phyloP scores from a whole-genome alignment of 2,797 vertebrate genomes.

The Coreius guichenoti region DNA sequence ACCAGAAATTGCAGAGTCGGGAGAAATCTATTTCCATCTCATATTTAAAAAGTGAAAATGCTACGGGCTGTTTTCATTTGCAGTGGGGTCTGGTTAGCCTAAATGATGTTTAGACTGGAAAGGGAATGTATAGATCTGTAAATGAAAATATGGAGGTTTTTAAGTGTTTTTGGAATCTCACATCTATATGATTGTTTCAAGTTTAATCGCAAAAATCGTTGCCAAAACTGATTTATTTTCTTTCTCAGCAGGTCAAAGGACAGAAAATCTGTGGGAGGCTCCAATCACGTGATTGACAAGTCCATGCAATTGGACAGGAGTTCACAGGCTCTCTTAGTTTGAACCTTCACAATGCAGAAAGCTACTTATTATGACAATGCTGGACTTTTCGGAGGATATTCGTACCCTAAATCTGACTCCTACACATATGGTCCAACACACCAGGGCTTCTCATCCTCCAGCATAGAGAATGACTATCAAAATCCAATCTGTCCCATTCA shows the following conservation, averaged over 20 bases:
- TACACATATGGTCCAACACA: slow-evolving; percentile 90
- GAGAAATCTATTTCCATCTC: neutral
- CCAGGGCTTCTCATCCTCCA: slow-evolving; percentile 87
- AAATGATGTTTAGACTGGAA: neutral
- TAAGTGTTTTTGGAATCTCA: neutral
- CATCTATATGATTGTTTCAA: neutral
- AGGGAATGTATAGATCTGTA: neutral
- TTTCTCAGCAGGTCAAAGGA: slow-evolving; percentile 75
- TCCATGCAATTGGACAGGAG: slow-evolving; percentile 93
- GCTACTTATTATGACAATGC: slow-evolving; percentile 97
- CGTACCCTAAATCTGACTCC: slow-evolving; percentile 92
- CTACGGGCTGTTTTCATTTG: neutral
- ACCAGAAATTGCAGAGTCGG: neutral
- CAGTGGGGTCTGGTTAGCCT: neutral
- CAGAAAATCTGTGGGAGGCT: slow-evolving; percentile 77
- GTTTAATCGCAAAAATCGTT: neutral
- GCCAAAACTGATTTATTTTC: neutral
- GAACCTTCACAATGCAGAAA: slow-evolving; percentile 96
- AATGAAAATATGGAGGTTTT: neutral
- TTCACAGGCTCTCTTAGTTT: slow-evolving; percentile 82
- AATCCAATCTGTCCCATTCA: slow-evolving; percentile 93
- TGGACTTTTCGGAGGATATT: slow-evolving; percentile 96
- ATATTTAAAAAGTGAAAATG: neutral
- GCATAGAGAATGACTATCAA: slow-evolving; percentile 91
- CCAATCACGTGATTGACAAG: slow-evolving; percentile 83